Evolutionary conservation across 2,113 vertebrate genomes (phyloP).

Genomic region (Ginglymostoma cirratum): DNA sequence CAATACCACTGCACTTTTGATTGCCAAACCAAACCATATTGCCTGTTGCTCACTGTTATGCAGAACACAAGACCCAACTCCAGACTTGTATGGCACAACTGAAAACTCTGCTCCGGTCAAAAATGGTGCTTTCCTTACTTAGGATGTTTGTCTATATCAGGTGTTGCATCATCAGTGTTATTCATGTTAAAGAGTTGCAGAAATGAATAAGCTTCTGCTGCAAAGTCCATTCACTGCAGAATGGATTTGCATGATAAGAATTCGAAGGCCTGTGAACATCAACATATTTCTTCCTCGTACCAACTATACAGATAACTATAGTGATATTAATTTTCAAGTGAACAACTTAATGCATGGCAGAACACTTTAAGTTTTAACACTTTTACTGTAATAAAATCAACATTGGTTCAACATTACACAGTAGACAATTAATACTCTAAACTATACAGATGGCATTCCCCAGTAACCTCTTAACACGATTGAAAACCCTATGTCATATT

Average conservation of each 20-base stretch:
- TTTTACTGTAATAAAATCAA: too few relatives aligned
- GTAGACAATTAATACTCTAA: too few relatives aligned
- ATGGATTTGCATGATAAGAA: neutral
- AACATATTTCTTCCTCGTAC: neutral
- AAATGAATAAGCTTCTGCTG: neutral
- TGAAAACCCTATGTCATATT: too few relatives aligned
- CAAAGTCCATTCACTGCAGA: neutral
- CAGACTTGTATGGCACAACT: neutral
- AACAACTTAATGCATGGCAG: too few relatives aligned
- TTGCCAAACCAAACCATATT: neutral
- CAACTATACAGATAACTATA: too few relatives aligned
- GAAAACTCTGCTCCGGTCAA: neutral
- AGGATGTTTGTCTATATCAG: neutral
- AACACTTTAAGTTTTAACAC: too few relatives aligned
- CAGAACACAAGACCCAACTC: neutral
- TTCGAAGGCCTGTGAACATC: neutral
- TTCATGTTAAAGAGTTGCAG: neutral
- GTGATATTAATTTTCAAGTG: too few relatives aligned
- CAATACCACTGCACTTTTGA: neutral
- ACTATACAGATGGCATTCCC: too few relatives aligned
- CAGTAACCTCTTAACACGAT: too few relatives aligned
- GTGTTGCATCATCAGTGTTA: neutral
- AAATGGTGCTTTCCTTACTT: neutral
- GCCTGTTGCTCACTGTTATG: neutral
- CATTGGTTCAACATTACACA: too few relatives aligned